Conservation (phyloP, 2,797 vertebrate genomes). For the Acanthurus lineatus region DNA sequence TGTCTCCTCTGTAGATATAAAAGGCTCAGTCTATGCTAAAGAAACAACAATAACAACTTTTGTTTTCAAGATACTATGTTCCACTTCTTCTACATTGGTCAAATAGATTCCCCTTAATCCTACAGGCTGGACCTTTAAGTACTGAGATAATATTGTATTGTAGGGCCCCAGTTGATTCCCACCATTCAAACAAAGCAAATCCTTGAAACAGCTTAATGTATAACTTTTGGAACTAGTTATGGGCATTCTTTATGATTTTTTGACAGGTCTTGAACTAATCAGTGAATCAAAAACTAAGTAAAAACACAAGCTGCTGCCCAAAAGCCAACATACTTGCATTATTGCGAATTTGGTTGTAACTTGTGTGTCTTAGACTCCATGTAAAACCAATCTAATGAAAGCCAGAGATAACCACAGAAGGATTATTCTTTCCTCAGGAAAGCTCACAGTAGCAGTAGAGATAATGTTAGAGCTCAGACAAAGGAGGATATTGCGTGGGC, state of each 20-base stretch:
- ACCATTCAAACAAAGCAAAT: neutral
- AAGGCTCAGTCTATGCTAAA: no score
- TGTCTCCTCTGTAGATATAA: no score
- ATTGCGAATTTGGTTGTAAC: neutral
- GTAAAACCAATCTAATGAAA: conserved; percentile 36
- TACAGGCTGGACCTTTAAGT: no score
- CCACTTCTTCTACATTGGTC: no score
- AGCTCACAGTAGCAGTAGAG: conserved; percentile 44
- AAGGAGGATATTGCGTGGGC: conserved; percentile 66
- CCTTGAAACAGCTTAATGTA: neutral
- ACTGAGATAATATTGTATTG: no score
- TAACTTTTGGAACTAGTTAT: neutral
- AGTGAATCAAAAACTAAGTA: neutral
- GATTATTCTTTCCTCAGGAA: conserved; percentile 54
- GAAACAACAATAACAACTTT: no score
- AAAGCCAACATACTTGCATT: neutral
- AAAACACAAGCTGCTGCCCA: neutral
- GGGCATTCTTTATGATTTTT: neutral
- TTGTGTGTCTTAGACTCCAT: neutral
- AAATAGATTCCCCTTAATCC: no score
- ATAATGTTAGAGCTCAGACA: conserved; percentile 66
- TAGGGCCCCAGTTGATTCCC: no score
- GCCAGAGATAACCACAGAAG: conserved; percentile 41
- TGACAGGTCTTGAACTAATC: neutral
- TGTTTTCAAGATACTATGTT: no score